phyloP scores from a whole-genome alignment of 2,888 invertebrate genomes.

The Aproaerema taeniolella region DNA sequence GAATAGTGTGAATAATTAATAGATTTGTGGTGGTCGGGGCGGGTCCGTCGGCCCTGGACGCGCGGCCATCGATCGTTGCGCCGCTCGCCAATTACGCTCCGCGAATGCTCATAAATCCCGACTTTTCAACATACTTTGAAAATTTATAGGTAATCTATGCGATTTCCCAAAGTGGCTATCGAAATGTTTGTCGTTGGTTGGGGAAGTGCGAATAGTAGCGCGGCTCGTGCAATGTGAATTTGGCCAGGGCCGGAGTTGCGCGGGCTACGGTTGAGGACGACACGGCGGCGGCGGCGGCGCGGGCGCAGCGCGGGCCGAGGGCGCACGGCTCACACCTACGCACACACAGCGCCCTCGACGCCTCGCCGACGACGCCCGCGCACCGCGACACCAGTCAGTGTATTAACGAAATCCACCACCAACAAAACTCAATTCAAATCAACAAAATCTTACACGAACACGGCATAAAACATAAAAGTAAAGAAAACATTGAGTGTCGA shows the following conservation, averaged over 20 bases:
- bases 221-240: too few species aligned
- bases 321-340: constrained; percentile 58
- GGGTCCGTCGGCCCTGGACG: constrained; percentile 39
- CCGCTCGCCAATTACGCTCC: constrained; percentile 11
- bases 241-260: neutral
- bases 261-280: neutral
- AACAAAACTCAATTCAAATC: constrained; percentile 75
- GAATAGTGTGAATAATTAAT: constrained; percentile 54
- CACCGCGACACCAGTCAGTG: constrained; percentile 49
- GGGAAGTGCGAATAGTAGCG: too few species aligned
- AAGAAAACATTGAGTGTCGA: constrained; percentile 73
- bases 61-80: constrained; percentile 41
- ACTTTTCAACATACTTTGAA: neutral
- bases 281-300: constrained; percentile 13
- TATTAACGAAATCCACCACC: constrained; percentile 78
- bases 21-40: constrained; percentile 37
- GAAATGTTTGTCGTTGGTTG: too few species aligned
- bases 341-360: constrained; percentile 55
- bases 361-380: constrained; percentile 11
- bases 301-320: constrained; percentile 11
- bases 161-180: too few species aligned
- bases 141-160: neutral
- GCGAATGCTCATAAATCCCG: neutral
- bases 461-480: constrained; percentile 72
- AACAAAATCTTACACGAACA: constrained; percentile 76